Evolutionary conservation across 2,888 invertebrate species (phyloP).

Genomic region (Drosophila rellima): DNA sequence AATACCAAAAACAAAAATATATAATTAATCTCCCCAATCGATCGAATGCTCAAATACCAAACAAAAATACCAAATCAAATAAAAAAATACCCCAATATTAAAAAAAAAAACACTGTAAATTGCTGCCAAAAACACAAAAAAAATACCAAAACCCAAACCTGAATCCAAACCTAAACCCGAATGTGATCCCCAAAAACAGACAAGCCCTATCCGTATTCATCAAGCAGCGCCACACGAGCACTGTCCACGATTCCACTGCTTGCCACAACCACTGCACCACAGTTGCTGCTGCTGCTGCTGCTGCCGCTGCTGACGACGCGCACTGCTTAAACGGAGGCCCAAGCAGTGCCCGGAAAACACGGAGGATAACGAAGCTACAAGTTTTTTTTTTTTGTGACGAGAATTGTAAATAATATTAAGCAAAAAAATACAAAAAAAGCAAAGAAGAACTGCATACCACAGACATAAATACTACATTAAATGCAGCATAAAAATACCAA

Average conservation of each 20-base stretch:
- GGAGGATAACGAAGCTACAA: constrained; percentile 32
- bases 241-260: constrained; percentile 48
- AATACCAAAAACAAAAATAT: constrained; percentile 27
- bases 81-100: constrained; percentile 32
- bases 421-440: constrained; percentile 16
- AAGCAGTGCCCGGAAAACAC: constrained; percentile 36
- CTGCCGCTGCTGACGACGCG: constrained; percentile 38
- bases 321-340: constrained; percentile 54
- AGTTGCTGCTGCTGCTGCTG: constrained; percentile 39
- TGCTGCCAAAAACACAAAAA: constrained; percentile 24
- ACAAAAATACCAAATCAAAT: constrained; percentile 24
- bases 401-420: constrained; percentile 56
- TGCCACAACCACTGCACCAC: constrained; percentile 44
- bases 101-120: constrained; percentile 36
- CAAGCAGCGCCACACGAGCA: constrained; percentile 42
- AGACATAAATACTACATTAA: constrained; percentile 19
- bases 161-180: constrained; percentile 1
- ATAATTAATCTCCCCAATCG: constrained; percentile 25
- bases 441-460: constrained; percentile 4
- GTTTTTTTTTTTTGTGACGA: constrained; percentile 20
- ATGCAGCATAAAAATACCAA: constrained; percentile 20
- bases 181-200: constrained; percentile 46
- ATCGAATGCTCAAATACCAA: constrained; percentile 37
- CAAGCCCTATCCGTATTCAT: constrained; percentile 60
- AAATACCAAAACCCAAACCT: constrained; percentile 26